Conservation (phyloP, 2,888 invertebrate species). For the Lasioglossum lativentre region DNA sequence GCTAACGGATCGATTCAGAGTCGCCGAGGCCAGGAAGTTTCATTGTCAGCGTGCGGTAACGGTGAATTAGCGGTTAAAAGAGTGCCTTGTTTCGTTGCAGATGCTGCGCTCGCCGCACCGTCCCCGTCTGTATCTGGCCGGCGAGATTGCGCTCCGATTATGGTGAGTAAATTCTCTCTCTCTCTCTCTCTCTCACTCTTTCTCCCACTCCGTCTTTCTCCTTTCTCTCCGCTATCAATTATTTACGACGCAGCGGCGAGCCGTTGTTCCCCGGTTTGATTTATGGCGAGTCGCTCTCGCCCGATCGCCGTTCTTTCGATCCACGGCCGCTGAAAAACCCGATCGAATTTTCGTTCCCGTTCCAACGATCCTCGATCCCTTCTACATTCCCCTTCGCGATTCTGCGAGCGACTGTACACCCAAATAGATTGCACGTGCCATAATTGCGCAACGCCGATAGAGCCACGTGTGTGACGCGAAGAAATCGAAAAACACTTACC, state of each 20-base stretch:
- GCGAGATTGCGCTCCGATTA: slow-evolving; percentile 77
- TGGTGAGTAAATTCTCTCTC: slow-evolving; percentile 73
- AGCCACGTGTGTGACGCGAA: background rate
- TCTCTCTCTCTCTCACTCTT: background rate
- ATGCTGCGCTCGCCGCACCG: slow-evolving; percentile 73
- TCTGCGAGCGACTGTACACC: background rate
- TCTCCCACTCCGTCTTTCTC: slow-evolving; percentile 16
- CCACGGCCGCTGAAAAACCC: background rate
- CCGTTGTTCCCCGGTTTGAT: slow-evolving; percentile 39
- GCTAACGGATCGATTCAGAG: slow-evolving; percentile 15
- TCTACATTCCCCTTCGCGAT: background rate
- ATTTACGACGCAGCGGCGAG: slow-evolving; percentile 57
- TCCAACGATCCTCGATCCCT: background rate
- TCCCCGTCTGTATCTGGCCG: slow-evolving; percentile 71
- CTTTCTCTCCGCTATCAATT: slow-evolving; percentile 56
- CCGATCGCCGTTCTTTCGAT: slow-evolving; percentile 25
- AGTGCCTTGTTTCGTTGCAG: slow-evolving; percentile 71
- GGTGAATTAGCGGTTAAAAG: slow-evolving; percentile 66
- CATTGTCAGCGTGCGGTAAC: slow-evolving; percentile 60
- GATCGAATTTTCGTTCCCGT: slow-evolving; percentile 20
- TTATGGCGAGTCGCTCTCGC: slow-evolving; percentile 17
- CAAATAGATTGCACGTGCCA: background rate
- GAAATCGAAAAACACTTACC: background rate
- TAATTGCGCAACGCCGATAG: background rate
- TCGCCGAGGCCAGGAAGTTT: slow-evolving; percentile 26